Evolutionary conservation across 2,888 invertebrate genomes (phyloP).

Genomic region (Psococerastis gibbosa): DNA sequence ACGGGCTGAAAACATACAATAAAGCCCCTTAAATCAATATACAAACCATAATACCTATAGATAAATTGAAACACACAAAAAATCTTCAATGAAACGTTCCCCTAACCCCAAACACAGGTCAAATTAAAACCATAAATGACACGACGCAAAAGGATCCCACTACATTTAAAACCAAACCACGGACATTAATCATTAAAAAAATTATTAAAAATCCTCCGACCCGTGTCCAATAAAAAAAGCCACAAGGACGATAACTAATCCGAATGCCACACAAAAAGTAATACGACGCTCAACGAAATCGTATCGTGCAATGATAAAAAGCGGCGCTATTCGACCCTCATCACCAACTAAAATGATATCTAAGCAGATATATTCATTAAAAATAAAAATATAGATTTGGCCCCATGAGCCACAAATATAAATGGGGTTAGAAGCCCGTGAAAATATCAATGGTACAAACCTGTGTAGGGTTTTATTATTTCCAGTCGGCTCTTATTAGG

Average conservation of each 20-base stretch:
- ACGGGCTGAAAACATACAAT: too few relatives aligned
- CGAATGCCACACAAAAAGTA: not conserved
- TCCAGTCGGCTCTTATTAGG: too few relatives aligned
- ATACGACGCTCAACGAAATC: not conserved
- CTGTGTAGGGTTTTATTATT: too few relatives aligned
- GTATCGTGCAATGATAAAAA: not conserved
- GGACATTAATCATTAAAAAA: too few relatives aligned
- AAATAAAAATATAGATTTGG: constrained; percentile 7
- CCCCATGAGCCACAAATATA: not conserved
- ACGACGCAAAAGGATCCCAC: not conserved
- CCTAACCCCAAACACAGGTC: not conserved
- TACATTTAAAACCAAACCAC: not conserved
- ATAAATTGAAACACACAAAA: too few relatives aligned
- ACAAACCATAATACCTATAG: too few relatives aligned
- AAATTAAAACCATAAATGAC: not conserved
- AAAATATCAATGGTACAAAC: constrained; percentile 9
- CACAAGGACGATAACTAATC: too few relatives aligned
- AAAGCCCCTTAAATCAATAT: too few relatives aligned
- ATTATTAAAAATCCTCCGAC: too few relatives aligned
- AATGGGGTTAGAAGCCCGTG: constrained; percentile 6
- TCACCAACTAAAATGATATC: constrained; percentile 7
- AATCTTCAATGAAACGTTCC: too few relatives aligned
- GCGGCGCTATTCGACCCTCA: constrained; percentile 7
- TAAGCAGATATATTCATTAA: constrained; percentile 7
- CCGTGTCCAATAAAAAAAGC: too few relatives aligned